Percentiles rank a stretch among this genome's conserved stretches.
phyloP scores from a whole-genome alignment of 2,888 invertebrate species.

The Podotricha telesiphe region DNA sequence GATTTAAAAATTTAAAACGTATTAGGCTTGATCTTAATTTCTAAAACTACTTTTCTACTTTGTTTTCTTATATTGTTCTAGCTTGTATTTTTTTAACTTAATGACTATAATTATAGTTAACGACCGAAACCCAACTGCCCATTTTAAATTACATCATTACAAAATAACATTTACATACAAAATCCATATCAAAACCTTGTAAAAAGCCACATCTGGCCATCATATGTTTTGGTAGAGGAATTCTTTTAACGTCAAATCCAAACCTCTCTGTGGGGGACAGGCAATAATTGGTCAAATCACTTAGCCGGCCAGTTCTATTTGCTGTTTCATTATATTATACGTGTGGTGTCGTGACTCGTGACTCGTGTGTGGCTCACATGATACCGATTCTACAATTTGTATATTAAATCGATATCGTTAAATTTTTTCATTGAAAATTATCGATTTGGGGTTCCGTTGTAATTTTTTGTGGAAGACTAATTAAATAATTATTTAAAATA shows the following conservation, averaged over 20 bases:
- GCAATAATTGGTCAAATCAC: conserved; percentile 69
- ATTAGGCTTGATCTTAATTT: too few species aligned
- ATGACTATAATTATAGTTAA: neutral
- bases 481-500: neutral
- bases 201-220: conserved; percentile 36
- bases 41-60: too few species aligned
- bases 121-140: neutral
- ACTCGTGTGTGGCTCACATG: conserved; percentile 27
- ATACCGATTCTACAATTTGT: conserved; percentile 4
- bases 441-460: conserved; percentile 14
- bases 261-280: conserved; percentile 59
- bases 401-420: conserved; percentile 30
- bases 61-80: too few species aligned
- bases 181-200: neutral
- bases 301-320: conserved; percentile 52
- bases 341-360: conserved; percentile 16
- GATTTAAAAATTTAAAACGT: too few species aligned
- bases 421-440: conserved; percentile 17
- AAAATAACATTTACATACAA: neutral
- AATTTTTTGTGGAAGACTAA: neutral
- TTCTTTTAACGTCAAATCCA: conserved; percentile 59
- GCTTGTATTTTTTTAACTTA: too few species aligned
- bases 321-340: conserved; percentile 39
- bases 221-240: conserved; percentile 45
- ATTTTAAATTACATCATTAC: neutral